Evolutionary conservation across 2,113 vertebrate species (phyloP).

Genomic region (Thamnaconus septentrionalis): DNA sequence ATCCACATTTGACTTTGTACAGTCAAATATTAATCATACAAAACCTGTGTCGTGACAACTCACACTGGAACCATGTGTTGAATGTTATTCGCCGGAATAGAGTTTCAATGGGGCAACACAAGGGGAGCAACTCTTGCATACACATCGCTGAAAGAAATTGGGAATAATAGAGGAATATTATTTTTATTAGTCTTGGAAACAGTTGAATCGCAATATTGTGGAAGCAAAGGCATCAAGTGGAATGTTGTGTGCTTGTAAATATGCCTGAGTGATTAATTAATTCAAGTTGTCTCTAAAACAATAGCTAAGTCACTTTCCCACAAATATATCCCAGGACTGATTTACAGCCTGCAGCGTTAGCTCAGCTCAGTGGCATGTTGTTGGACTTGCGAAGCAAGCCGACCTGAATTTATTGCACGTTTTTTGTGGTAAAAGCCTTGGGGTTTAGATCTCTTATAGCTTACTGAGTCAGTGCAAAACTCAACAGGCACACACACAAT

Average conservation of each 20-base stretch:
- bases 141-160: no score
- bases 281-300: slow-evolving; percentile 25
- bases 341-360: slow-evolving; percentile 27
- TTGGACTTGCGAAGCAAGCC: slow-evolving; percentile 28
- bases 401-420: slow-evolving; percentile 30
- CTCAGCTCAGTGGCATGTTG: slow-evolving; percentile 27
- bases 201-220: no score
- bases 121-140: no score
- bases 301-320: slow-evolving; percentile 34
- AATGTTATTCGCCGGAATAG: not conserved
- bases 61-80: slow-evolving; percentile 22
- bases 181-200: no score
- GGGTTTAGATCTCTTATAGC: slow-evolving; percentile 33
- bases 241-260: no score
- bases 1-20: slow-evolving; percentile 19
- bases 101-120: no score
- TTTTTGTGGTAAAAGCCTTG: slow-evolving; percentile 10
- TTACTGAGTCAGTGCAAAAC: slow-evolving; percentile 41
- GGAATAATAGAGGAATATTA: no score
- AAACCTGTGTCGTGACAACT: slow-evolving; percentile 7
- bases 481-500: slow-evolving; percentile 52
- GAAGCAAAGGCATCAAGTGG: no score
- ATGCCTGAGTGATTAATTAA: slow-evolving; percentile 13
- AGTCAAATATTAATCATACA: slow-evolving; percentile 18
- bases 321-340: slow-evolving; percentile 40